These are phyloP conservation scores for Sebastes umbrosus DNA, from an alignment of 2,797 vertebrate species.

Conservation along the genomic window DNA sequence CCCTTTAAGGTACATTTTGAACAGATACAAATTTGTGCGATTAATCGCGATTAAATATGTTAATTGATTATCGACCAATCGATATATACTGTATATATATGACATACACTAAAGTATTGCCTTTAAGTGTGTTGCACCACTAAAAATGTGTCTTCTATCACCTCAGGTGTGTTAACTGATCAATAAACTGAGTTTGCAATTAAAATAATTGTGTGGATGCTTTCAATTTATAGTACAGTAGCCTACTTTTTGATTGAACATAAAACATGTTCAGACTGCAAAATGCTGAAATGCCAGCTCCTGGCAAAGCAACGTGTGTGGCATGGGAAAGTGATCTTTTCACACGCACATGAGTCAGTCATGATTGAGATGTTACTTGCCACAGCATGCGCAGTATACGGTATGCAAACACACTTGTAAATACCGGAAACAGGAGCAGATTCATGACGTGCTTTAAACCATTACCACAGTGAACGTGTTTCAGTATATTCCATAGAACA, in stretches of 20 bases:
- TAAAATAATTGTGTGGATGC: not conserved
- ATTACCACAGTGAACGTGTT: not conserved
- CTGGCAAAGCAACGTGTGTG: not conserved
- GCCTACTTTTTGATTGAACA: not conserved
- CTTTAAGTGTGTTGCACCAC: too few species aligned
- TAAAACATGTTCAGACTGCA: not conserved
- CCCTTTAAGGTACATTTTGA: too few species aligned
- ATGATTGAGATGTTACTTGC: conserved; percentile 6
- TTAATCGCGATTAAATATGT: too few species aligned
- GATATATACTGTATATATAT: too few species aligned
- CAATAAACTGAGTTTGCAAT: not conserved
- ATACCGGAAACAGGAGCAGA: not conserved
- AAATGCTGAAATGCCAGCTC: not conserved
- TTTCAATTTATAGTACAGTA: not conserved
- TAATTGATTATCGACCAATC: not conserved
- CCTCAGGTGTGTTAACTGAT: too few species aligned
- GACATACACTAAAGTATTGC: too few species aligned
- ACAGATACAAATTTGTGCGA: too few species aligned
- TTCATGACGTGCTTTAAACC: not conserved
- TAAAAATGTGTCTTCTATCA: too few species aligned
- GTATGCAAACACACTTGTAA: not conserved
- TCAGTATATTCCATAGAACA: not conserved
- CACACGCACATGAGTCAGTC: conserved; percentile 3
- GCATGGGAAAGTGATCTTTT: conserved; percentile 30
- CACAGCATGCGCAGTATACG: not conserved